Evolutionary conservation across 64 coral and sea anemone genomes (phyloP).

Genomic region (Pachyseris speciosa): DNA sequence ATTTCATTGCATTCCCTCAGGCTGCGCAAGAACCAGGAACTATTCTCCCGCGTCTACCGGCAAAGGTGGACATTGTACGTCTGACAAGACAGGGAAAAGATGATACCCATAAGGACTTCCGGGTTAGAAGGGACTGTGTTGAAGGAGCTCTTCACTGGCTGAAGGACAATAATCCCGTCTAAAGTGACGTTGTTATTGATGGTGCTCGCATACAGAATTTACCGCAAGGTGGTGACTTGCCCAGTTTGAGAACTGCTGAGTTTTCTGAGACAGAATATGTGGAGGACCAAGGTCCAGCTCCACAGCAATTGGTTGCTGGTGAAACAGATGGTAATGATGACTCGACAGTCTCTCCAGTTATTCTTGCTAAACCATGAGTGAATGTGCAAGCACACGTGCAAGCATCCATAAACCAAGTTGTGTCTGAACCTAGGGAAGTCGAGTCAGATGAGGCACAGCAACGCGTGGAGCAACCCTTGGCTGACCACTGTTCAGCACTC

Average conservation of each 20-base stretch:
- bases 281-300: no score
- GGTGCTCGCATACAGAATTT: no score
- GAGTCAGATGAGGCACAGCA: not conserved
- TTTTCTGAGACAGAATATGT: slow-evolving; percentile 16
- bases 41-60: slow-evolving; percentile 13
- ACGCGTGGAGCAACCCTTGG: slow-evolving; percentile 18
- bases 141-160: no score
- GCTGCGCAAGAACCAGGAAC: slow-evolving; percentile 6
- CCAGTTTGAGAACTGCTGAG: not conserved
- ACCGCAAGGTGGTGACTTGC: no score
- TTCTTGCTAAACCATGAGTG: slow-evolving; percentile 36
- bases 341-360: not conserved
- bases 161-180: no score
- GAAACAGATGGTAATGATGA: not conserved
- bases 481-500: slow-evolving; percentile 30
- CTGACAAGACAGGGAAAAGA: slow-evolving; percentile 35
- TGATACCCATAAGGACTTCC: slow-evolving; percentile 59
- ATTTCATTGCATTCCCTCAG: slow-evolving; percentile 17
- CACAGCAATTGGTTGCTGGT: slow-evolving; percentile 15
- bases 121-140: slow-evolving; percentile 9
- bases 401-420: no score
- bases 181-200: not conserved
- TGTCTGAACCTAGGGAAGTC: not conserved
- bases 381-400: no score
- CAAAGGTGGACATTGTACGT: slow-evolving; percentile 17